phyloP scores from a whole-genome alignment of 2,113 vertebrate species.

The Nibea albiflora region DNA sequence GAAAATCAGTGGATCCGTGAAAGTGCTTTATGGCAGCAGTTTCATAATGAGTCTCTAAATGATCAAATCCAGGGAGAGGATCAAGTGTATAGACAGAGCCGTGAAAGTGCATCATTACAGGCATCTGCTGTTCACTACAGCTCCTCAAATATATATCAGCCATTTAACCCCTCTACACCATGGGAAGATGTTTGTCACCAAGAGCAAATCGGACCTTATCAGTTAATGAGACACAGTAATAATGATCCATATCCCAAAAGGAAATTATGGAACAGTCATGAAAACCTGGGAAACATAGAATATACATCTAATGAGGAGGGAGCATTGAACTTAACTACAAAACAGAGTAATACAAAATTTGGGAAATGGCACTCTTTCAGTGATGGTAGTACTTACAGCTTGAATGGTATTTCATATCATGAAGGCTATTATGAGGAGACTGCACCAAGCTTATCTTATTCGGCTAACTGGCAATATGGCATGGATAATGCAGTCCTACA shows the following conservation, averaged over 20 bases:
- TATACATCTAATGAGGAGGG: slow-evolving; percentile 61
- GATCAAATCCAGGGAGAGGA: slow-evolving; percentile 55
- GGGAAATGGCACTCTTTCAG: slow-evolving; percentile 75
- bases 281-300: slow-evolving; percentile 60
- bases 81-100: slow-evolving; percentile 49
- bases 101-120: slow-evolving; percentile 44
- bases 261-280: slow-evolving; percentile 77
- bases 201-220: slow-evolving; percentile 49
- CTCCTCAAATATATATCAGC: slow-evolving; percentile 57
- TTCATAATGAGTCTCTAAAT: slow-evolving; percentile 75
- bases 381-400: slow-evolving; percentile 83
- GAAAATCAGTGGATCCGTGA: slow-evolving; percentile 81
- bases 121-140: slow-evolving; percentile 40
- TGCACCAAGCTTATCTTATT: slow-evolving; percentile 82
- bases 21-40: slow-evolving; percentile 80
- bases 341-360: slow-evolving; percentile 64
- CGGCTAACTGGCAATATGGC: slow-evolving; percentile 80
- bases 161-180: slow-evolving; percentile 32
- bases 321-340: slow-evolving; percentile 82
- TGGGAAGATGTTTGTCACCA: slow-evolving; percentile 60
- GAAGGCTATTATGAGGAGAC: slow-evolving; percentile 87
- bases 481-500: slow-evolving; percentile 70
- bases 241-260: slow-evolving; percentile 53
- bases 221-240: slow-evolving; percentile 33
- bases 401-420: slow-evolving; percentile 86